phyloP scores from a whole-genome alignment of 2,797 vertebrate genomes.

The Rallus crepitans region DNA sequence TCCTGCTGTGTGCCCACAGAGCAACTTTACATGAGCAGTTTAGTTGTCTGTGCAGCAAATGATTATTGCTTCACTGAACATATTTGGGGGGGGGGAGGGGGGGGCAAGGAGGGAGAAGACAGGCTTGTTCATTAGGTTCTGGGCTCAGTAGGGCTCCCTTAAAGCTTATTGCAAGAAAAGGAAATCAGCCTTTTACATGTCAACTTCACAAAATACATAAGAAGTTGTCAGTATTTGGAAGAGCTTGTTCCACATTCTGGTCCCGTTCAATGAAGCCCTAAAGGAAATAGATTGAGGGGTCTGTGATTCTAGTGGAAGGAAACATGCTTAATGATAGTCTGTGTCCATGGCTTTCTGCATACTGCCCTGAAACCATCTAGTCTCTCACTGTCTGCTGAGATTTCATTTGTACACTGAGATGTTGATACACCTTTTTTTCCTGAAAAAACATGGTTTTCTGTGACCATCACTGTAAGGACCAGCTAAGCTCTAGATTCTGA shows the following conservation, averaged over 20 bases:
- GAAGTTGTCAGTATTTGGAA: background rate
- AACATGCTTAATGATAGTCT: background rate
- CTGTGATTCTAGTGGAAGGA: background rate
- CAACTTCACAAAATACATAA: background rate
- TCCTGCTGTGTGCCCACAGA: background rate
- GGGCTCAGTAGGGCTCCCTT: background rate
- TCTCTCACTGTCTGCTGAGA: background rate
- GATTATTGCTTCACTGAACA: background rate
- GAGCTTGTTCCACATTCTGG: background rate
- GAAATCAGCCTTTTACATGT: background rate
- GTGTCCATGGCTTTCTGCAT: background rate
- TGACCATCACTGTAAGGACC: too few relatives aligned
- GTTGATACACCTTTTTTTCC: background rate
- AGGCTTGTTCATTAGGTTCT: background rate
- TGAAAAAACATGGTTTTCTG: background rate
- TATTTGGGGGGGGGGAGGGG: too few relatives aligned
- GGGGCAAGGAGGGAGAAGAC: too few relatives aligned
- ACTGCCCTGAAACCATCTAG: background rate
- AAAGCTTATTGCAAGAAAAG: background rate
- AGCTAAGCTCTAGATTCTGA: background rate
- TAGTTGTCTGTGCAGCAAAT: background rate
- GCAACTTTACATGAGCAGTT: background rate
- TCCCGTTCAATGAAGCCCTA: background rate
- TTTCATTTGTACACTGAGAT: background rate
- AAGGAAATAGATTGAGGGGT: background rate